phyloP scores from a whole-genome alignment of 2,797 vertebrate genomes.

The Pseudotriccus pelzelni region DNA sequence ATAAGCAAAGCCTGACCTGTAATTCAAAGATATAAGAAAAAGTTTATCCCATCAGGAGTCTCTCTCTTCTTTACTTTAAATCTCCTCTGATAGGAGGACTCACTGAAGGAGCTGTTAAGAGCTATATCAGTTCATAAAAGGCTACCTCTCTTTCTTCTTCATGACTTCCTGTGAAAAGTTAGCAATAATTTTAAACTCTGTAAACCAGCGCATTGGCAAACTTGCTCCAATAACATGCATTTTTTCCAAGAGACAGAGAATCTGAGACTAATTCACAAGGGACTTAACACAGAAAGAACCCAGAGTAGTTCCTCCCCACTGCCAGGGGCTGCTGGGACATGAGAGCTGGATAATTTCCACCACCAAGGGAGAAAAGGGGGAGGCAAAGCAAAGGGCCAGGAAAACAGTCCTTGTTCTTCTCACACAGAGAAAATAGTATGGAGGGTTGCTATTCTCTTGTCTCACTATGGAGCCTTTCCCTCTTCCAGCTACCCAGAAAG shows the following conservation, averaged over 20 bases:
- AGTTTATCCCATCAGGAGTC: constrained; percentile 28
- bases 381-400: constrained; percentile 16
- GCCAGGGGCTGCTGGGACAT: neutral
- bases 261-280: neutral
- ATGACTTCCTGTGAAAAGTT: neutral
- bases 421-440: neutral
- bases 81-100: neutral
- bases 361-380: neutral
- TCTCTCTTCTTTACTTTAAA: neutral
- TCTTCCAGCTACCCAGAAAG: neutral
- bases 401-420: constrained; percentile 36
- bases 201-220: neutral
- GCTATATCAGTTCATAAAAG: neutral
- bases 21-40: constrained; percentile 42
- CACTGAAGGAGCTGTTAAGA: neutral
- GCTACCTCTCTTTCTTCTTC: neutral
- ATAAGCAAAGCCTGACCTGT: constrained; percentile 7
- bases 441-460: constrained; percentile 16
- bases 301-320: neutral
- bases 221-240: neutral
- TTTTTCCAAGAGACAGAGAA: constrained; percentile 6
- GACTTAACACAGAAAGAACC: neutral
- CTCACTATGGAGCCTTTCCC: neutral
- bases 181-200: neutral
- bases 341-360: constrained; percentile 34